These are phyloP conservation scores for Lissocephala sabroskyi DNA, from an alignment of 2,888 invertebrate species.

Conservation along the genomic window DNA sequence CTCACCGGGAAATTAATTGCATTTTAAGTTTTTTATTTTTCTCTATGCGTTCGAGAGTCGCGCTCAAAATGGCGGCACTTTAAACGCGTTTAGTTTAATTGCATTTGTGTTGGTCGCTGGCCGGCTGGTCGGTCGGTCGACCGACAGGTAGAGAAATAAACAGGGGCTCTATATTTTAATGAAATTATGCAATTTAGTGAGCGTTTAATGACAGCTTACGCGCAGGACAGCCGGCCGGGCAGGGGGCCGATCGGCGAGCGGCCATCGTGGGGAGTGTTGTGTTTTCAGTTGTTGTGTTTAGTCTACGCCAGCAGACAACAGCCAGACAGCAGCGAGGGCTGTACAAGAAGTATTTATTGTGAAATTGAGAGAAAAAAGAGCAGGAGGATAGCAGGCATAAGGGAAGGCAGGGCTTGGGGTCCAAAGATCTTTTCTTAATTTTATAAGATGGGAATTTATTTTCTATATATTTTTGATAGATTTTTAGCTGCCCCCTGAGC, in stretches of 20 bases:
- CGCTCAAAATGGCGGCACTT: slow-evolving; percentile 14
- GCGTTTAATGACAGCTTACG: slow-evolving; percentile 28
- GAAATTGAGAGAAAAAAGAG: too few species aligned
- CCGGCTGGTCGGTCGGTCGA: too few species aligned
- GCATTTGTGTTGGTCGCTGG: too few species aligned
- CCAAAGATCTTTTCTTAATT: too few species aligned
- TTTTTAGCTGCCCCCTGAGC: too few species aligned
- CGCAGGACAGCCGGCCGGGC: not conserved
- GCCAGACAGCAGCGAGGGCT: slow-evolving; percentile 4
- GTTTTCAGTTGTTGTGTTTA: slow-evolving; percentile 49
- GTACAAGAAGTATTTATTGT: too few species aligned
- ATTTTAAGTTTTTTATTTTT: slow-evolving; percentile 18
- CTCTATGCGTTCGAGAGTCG: not conserved
- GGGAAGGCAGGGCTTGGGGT: too few species aligned
- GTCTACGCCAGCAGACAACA: slow-evolving; percentile 39
- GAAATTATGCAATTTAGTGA: slow-evolving; percentile 28
- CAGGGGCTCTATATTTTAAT: slow-evolving; percentile 10
- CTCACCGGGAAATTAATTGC: slow-evolving; percentile 12
- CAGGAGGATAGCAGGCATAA: too few species aligned
- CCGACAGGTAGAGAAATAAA: not conserved
- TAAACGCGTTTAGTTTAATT: slow-evolving; percentile 11
- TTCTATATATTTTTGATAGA: too few species aligned
- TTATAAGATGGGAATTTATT: too few species aligned
- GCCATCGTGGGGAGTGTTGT: slow-evolving; percentile 13
- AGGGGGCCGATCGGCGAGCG: slow-evolving; percentile 19